Percentiles rank a stretch among this genome's conserved stretches.
These are phyloP conservation scores for Magallana nippona DNA, from an alignment of 2,888 invertebrate genomes.

Conservation along the genomic window DNA sequence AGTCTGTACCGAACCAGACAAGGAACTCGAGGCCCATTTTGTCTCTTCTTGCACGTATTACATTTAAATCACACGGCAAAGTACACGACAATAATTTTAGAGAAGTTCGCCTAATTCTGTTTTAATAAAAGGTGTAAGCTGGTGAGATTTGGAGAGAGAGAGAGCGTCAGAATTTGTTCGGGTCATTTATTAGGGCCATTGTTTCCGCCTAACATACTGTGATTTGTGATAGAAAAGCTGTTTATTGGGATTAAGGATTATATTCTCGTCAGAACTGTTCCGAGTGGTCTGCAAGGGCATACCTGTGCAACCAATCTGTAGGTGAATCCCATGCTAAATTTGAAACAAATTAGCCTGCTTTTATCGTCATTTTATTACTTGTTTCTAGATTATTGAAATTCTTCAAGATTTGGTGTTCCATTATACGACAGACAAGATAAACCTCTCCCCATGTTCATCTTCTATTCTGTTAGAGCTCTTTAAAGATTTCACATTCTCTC, in stretches of 20 bases:
- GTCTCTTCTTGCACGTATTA: conserved; percentile 1
- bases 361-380: conserved; percentile 18
- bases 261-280: neutral
- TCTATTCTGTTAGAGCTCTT: neutral
- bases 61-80: neutral
- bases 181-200: conserved; percentile 23
- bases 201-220: neutral
- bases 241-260: conserved; percentile 1
- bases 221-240: conserved; percentile 19
- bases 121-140: conserved; percentile 20
- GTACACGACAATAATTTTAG: neutral
- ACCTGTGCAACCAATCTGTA: neutral
- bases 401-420: conserved; percentile 7
- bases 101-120: conserved; percentile 1
- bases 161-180: conserved; percentile 28
- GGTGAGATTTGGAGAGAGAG: conserved; percentile 1
- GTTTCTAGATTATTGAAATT: conserved; percentile 15
- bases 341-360: conserved; percentile 10
- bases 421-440: conserved; percentile 7
- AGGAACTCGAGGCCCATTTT: neutral
- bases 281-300: conserved; percentile 7
- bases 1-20: conserved; percentile 11
- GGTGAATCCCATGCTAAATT: neutral
- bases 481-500: neutral
- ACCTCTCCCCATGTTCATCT: neutral